These are phyloP conservation scores for Virgularia gustaviana DNA, from an alignment of 92 coral and sea anemone species.

Conservation along the genomic window DNA sequence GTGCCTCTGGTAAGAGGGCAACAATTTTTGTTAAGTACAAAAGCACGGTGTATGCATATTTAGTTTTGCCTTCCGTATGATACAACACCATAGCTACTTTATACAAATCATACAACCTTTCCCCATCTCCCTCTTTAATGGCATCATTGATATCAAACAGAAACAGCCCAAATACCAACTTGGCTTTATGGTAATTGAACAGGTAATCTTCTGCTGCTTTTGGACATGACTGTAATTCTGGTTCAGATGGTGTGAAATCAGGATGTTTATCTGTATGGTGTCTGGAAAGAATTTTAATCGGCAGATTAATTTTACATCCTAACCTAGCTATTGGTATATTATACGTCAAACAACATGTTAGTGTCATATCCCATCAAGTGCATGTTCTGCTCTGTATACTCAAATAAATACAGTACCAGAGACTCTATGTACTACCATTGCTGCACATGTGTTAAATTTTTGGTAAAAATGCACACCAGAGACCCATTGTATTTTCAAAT, in stretches of 20 bases:
- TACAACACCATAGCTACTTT: not conserved
- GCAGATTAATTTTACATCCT: no score
- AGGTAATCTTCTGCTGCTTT: not conserved
- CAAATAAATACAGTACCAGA: no score
- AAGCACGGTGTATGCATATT: conserved; percentile 20
- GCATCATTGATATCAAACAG: conserved; percentile 14
- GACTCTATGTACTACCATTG: no score
- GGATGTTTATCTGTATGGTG: not conserved
- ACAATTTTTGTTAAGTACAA: not conserved
- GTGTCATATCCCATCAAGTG: no score
- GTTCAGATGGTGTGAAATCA: not conserved
- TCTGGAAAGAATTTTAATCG: not conserved
- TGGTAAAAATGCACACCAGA: not conserved
- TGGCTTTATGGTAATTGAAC: conserved; percentile 16
- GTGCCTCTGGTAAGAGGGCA: conserved; percentile 9
- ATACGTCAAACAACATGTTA: no score
- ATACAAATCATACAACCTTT: conserved; percentile 4
- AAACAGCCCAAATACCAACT: conserved; percentile 5
- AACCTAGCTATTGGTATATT: no score
- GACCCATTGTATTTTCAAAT: not conserved
- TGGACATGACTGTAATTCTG: not conserved
- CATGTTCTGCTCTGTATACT: no score
- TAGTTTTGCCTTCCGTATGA: conserved; percentile 19
- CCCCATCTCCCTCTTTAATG: conserved; percentile 13
- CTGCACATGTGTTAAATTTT: not conserved